Evolutionary conservation across 2,888 invertebrate species (phyloP).

Genomic region (Chymomyza amoena): DNA sequence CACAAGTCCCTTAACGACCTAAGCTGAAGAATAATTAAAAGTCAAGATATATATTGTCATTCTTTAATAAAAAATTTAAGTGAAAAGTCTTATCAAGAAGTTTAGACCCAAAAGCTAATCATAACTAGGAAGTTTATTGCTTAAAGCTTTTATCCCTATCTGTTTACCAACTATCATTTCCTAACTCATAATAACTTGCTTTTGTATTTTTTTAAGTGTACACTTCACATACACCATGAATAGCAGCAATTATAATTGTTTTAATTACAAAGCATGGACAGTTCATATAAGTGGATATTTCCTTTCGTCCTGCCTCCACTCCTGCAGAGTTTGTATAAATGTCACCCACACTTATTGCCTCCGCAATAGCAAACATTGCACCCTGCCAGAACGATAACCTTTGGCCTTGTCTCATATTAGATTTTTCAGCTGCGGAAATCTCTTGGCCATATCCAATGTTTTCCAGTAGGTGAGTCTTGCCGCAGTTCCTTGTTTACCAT

Average conservation of each 20-base stretch:
- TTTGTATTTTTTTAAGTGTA: conserved; percentile 34
- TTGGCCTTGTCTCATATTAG: conserved; percentile 41
- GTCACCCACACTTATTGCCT: conserved; percentile 18
- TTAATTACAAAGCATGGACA: conserved; percentile 51
- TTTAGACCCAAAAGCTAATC: too few species aligned
- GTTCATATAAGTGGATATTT: conserved; percentile 52
- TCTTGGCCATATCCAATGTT: conserved; percentile 18
- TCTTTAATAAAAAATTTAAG: too few species aligned
- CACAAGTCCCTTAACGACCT: too few species aligned
- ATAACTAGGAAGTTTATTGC: too few species aligned
- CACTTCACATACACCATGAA: conserved; percentile 16
- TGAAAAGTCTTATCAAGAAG: too few species aligned
- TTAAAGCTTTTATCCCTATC: too few species aligned
- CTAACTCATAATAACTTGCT: too few species aligned
- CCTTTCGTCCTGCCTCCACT: conserved; percentile 3
- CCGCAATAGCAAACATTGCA: not conserved
- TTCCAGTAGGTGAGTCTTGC: not conserved
- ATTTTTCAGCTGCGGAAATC: conserved; percentile 14
- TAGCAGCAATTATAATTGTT: conserved; percentile 57
- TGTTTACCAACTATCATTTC: too few species aligned
- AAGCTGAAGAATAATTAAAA: too few species aligned
- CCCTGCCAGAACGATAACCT: conserved; percentile 48
- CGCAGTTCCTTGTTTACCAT: conserved; percentile 43
- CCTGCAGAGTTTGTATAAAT: conserved; percentile 41
- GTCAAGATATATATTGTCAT: too few species aligned